These are phyloP conservation scores for Luidia sarsii DNA, from an alignment of 53 echinoderm and acorn worm genomes.

Conservation along the genomic window DNA sequence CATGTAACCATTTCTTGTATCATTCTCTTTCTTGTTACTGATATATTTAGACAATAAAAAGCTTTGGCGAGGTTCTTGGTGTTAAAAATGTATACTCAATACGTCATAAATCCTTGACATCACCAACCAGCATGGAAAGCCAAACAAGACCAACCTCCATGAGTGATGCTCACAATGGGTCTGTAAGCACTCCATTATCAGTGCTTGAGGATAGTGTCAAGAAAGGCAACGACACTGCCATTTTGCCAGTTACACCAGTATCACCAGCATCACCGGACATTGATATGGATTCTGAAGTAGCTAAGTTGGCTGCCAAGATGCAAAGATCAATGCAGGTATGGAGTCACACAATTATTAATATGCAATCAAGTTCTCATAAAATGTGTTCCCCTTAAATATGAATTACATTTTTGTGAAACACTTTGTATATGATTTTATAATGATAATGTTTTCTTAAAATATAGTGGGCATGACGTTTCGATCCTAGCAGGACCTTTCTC, in stretches of 20 bases:
- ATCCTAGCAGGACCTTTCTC: too few relatives aligned
- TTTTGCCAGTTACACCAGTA: constrained; percentile 34
- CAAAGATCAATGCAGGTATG: constrained; percentile 65
- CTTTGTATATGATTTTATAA: too few relatives aligned
- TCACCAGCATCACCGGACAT: constrained; percentile 62
- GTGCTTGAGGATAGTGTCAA: constrained; percentile 44
- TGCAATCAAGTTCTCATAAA: background rate
- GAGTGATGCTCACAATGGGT: constrained; percentile 67
- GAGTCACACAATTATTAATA: background rate
- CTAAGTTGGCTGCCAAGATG: constrained; percentile 83
- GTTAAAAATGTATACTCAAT: constrained; percentile 68
- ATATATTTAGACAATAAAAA: constrained; percentile 72
- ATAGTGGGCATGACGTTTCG: too few relatives aligned
- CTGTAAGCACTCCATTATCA: constrained; percentile 54
- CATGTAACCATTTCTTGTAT: too few relatives aligned
- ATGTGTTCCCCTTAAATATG: background rate
- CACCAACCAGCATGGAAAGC: constrained; percentile 76
- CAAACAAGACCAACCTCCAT: constrained; percentile 79
- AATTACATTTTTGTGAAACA: too few relatives aligned
- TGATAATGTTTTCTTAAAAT: too few relatives aligned
- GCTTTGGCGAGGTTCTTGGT: constrained; percentile 78
- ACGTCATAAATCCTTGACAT: constrained; percentile 78
- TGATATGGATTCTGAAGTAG: constrained; percentile 77
- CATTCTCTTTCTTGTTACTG: too few relatives aligned
- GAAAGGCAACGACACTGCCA: background rate